phyloP scores from a whole-genome alignment of 2,113 vertebrate genomes.

The Bufo gargarizans region DNA sequence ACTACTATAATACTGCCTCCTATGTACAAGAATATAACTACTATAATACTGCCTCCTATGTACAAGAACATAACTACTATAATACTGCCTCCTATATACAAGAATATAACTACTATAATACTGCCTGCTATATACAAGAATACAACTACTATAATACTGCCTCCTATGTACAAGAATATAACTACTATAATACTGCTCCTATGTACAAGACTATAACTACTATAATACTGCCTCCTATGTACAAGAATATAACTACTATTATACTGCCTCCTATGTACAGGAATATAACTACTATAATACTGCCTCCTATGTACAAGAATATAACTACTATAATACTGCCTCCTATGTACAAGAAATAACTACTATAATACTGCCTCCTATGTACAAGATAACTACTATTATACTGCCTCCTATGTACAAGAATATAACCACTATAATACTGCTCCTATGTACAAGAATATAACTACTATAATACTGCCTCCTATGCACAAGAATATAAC shows the following conservation, averaged over 20 bases:
- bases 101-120: no score
- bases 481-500: neutral
- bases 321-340: conserved; percentile 8
- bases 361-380: conserved; percentile 2
- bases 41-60: no score
- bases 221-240: neutral
- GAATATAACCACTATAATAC: conserved; percentile 19
- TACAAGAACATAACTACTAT: no score
- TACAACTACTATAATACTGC: neutral
- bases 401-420: conserved; percentile 5
- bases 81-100: no score
- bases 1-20: neutral
- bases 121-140: no score
- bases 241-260: conserved; percentile 2
- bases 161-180: no score
- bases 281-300: conserved; percentile 1
- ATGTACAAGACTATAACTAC: neutral
- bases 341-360: conserved; percentile 11
- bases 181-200: neutral
- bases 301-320: neutral
- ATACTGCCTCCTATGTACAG: neutral
- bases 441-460: neutral
- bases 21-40: neutral
- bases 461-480: conserved; percentile 3
- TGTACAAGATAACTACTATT: conserved; percentile 7